Conservation (phyloP, 2,797 vertebrate genomes). For the Artibeus lituratus region DNA sequence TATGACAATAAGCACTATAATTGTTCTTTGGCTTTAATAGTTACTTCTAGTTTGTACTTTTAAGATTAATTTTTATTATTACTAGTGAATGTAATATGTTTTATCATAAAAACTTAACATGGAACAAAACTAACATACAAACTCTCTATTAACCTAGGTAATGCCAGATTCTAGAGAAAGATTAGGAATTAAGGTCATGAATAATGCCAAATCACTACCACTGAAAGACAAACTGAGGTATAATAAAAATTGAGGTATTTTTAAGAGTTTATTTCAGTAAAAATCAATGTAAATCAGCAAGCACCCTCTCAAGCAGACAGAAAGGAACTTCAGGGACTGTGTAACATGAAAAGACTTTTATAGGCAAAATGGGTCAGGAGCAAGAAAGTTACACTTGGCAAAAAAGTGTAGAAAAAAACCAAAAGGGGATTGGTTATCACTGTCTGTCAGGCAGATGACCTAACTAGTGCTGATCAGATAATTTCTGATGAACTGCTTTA, state of each 20-base stretch:
- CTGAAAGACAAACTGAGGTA: not conserved
- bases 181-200: not conserved
- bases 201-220: not conserved
- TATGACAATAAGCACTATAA: not conserved
- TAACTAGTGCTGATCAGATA: not conserved
- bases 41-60: not conserved
- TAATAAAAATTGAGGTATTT: not conserved
- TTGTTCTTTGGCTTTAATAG: not conserved
- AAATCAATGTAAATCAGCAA: not conserved
- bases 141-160: not conserved
- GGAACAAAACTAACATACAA: not conserved
- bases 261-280: not conserved
- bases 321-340: not conserved
- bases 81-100: not conserved
- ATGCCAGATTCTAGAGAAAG: not conserved
- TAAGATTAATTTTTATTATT: not conserved
- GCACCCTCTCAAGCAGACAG: not conserved
- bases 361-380: not conserved
- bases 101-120: not conserved
- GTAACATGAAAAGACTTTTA: not conserved
- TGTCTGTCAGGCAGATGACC: not conserved
- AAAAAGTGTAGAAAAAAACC: not conserved
- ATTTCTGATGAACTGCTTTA: not conserved
- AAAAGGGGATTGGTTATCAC: not conserved
- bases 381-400: too few relatives aligned